Evolutionary conservation across 2,113 vertebrate species (phyloP).

Genomic region (Arenaria interpres): DNA sequence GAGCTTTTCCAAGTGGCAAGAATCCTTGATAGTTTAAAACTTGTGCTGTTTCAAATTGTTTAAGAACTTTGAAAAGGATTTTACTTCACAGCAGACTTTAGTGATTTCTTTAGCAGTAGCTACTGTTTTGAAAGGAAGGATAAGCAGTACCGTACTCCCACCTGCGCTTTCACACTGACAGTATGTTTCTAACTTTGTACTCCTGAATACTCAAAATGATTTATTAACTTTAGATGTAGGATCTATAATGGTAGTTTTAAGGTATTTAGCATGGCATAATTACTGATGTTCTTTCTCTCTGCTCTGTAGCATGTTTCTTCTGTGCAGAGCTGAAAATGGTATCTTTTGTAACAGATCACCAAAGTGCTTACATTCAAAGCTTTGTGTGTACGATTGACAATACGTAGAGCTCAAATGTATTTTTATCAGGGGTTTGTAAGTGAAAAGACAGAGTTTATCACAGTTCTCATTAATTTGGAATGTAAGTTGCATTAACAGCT

Average conservation of each 20-base stretch:
- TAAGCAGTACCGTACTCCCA: not conserved
- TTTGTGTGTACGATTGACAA: not conserved
- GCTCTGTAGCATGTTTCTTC: not conserved
- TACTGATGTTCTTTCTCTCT: not conserved
- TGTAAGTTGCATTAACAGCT: conserved; percentile 67
- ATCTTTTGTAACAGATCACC: not conserved
- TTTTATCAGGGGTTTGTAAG: conserved; percentile 39
- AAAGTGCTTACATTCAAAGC: not conserved
- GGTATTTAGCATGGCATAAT: not conserved
- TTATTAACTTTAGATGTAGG: not conserved
- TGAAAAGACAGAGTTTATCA: conserved; percentile 66
- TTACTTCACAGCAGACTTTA: not conserved
- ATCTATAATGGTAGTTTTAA: not conserved
- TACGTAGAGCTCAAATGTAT: not conserved
- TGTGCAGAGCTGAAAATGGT: not conserved
- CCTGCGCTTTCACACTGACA: not conserved
- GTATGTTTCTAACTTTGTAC: not conserved
- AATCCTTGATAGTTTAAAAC: not conserved
- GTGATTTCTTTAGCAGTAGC: not conserved
- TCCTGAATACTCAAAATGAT: not conserved
- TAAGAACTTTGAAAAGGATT: not conserved
- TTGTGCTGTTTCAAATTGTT: not conserved
- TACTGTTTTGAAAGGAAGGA: not conserved
- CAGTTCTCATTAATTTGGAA: conserved; percentile 74
- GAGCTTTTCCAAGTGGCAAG: not conserved